These are phyloP conservation scores for Sinhomidia bicolor DNA, from an alignment of 2,888 invertebrate species.

Conservation along the genomic window DNA sequence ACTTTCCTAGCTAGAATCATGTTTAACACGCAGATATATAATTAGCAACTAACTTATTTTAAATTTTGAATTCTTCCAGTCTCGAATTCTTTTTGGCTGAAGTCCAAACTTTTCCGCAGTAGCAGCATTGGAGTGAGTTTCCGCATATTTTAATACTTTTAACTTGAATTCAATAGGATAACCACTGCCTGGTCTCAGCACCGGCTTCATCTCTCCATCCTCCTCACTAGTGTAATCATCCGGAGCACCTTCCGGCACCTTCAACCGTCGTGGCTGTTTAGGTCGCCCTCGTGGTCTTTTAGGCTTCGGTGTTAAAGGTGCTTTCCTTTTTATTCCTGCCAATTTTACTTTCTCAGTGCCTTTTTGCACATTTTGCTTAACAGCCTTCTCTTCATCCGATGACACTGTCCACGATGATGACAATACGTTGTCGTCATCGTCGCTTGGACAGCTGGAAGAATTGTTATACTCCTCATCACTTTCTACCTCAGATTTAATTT, in stretches of 20 bases:
- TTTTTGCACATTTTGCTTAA: background rate
- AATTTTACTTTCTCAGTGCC: background rate
- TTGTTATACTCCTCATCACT: constrained; percentile 43
- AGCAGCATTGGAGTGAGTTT: constrained; percentile 33
- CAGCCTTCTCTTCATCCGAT: constrained; percentile 7
- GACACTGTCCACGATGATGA: constrained; percentile 9
- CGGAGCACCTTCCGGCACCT: background rate
- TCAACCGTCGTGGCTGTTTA: constrained; percentile 8
- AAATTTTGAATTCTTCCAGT: constrained; percentile 35
- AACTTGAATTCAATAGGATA: constrained; percentile 48
- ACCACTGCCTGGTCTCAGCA: constrained; percentile 18
- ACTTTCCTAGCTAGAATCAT: no score
- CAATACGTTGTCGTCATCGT: background rate
- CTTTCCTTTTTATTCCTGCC: background rate
- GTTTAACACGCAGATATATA: background rate
- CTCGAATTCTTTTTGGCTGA: constrained; percentile 24
- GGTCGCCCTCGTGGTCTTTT: constrained; percentile 29
- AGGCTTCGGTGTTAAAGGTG: background rate
- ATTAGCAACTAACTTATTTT: constrained; percentile 38
- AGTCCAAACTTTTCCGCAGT: constrained; percentile 54
- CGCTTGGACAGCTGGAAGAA: background rate
- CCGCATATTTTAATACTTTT: constrained; percentile 47
- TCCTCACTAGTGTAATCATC: constrained; percentile 17
- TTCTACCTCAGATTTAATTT: constrained; percentile 1
- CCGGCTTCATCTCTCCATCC: background rate